Evolutionary conservation across 2,797 vertebrate genomes (phyloP).

Genomic region (Falco biarmicus): DNA sequence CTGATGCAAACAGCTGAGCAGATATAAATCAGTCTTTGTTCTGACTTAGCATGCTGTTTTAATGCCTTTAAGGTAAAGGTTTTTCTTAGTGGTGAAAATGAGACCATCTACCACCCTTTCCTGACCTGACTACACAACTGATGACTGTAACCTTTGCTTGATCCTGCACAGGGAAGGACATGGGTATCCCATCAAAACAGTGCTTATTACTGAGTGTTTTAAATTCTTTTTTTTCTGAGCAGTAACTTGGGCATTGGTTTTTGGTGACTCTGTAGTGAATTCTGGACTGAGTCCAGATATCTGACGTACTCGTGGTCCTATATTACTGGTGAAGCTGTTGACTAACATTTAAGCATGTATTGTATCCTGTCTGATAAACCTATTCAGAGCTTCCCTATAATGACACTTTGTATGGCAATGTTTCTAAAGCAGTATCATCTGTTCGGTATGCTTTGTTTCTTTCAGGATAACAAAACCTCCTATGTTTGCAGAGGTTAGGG

Average conservation of each 20-base stretch:
- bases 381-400: background rate
- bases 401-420: background rate
- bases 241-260: background rate
- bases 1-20: background rate
- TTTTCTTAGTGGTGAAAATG: background rate
- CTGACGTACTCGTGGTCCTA: background rate
- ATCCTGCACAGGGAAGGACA: background rate
- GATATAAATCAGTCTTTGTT: background rate
- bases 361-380: background rate
- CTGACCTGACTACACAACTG: background rate
- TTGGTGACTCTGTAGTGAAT: background rate
- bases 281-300: background rate
- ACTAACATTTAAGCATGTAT: background rate
- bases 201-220: background rate
- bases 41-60: background rate
- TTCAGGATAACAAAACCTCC: background rate
- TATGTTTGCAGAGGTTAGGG: background rate
- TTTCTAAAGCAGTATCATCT: background rate
- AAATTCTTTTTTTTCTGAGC: background rate
- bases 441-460: background rate
- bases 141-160: background rate
- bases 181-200: background rate
- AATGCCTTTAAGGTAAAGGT: background rate
- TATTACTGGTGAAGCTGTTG: background rate
- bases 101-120: background rate